Conservation (phyloP, 2,113 vertebrate species). For the Neofelis nebulosa region DNA sequence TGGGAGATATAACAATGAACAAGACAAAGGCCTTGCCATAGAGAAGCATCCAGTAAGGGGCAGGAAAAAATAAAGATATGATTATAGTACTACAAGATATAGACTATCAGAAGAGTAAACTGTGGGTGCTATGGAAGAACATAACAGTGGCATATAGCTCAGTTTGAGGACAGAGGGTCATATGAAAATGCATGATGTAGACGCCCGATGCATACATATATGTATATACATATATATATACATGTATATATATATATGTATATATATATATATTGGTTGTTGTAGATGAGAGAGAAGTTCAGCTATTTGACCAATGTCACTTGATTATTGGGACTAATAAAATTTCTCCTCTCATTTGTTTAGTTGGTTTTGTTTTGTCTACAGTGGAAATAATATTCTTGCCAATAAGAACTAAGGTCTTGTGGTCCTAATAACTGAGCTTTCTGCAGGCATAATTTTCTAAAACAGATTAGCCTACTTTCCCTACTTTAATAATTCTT, state of each 20-base stretch:
- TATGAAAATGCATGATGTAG: neutral
- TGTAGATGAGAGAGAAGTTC: neutral
- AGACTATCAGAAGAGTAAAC: neutral
- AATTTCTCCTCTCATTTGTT: neutral
- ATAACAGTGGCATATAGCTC: neutral
- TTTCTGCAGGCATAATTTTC: neutral
- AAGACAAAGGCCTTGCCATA: neutral
- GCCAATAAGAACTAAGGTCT: neutral
- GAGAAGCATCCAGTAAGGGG: neutral
- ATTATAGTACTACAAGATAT: neutral
- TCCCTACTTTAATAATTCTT: neutral
- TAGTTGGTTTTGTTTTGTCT: neutral
- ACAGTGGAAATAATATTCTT: neutral
- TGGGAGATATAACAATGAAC: neutral
- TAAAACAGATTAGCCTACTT: neutral
- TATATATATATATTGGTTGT: neutral
- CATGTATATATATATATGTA: rapidly evolving
- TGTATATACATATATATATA: neutral
- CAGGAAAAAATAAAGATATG: neutral
- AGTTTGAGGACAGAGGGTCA: neutral
- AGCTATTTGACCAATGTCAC: neutral
- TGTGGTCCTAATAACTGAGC: neutral
- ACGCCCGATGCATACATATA: neutral
- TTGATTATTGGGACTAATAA: neutral
- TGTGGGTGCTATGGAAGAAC: neutral